A percentile compares a stretch with the other conserved stretches of the same genome.
Evolutionary conservation across 2,888 invertebrate genomes (phyloP).

Genomic region (Gastrophysa polygoni): DNA sequence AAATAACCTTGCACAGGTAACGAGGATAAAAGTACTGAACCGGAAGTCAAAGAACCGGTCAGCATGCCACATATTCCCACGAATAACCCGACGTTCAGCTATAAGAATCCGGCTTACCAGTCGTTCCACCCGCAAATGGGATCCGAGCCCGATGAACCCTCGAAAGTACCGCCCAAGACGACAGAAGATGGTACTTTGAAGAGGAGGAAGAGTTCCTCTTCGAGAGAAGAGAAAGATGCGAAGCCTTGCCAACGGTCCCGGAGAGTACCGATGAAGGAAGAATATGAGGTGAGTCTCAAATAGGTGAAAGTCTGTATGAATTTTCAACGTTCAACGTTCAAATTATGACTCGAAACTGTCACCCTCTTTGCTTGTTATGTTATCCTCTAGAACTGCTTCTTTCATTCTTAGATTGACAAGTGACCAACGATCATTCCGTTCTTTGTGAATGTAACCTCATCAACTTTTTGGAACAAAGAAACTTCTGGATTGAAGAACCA

Average conservation of each 20-base stretch:
- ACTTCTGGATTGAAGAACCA: no score
- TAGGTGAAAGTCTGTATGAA: no score
- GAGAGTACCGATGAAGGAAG: slow-evolving; percentile 44
- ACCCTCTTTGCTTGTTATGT: no score
- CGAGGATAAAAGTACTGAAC: slow-evolving; percentile 58
- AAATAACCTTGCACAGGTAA: slow-evolving; percentile 48
- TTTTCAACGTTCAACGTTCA: not conserved
- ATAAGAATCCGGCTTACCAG: slow-evolving; percentile 77
- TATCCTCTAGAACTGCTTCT: no score
- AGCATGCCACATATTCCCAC: slow-evolving; percentile 64
- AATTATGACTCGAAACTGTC: no score
- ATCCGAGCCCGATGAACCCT: slow-evolving; percentile 27
- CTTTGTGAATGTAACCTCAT: no score
- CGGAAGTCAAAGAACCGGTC: slow-evolving; percentile 61
- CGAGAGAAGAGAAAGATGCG: slow-evolving; percentile 65
- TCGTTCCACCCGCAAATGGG: slow-evolving; percentile 70
- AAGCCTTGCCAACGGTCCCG: slow-evolving; percentile 27
- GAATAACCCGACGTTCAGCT: slow-evolving; percentile 65
- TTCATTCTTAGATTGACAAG: no score
- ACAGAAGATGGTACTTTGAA: slow-evolving; percentile 64
- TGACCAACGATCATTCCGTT: no score
- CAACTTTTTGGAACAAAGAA: no score
- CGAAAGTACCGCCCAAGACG: slow-evolving; percentile 15
- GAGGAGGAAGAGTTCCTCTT: slow-evolving; percentile 82
- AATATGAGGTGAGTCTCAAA: slow-evolving; percentile 43